Base-by-base conservation (phyloP, 2,113 vertebrate species). In the Platycercus adscitus region DNA sequence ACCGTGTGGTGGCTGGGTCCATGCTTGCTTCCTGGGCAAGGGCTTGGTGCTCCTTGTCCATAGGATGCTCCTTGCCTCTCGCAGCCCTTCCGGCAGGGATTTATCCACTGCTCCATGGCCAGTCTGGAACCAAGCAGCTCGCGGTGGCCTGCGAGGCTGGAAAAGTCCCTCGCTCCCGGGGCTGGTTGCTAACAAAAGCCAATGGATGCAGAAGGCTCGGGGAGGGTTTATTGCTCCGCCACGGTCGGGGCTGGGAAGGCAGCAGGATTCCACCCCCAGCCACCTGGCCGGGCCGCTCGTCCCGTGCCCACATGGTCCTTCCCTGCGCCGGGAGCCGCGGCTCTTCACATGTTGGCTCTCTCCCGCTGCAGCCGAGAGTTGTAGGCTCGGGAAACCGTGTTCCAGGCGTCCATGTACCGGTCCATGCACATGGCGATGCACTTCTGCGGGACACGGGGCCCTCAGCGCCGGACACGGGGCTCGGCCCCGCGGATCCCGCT, bases 391-490 rank as follows among this genome's bases (percentile, higher is more conserved):
- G 99, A 99, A 70, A 99, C 99, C 0, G 98, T 99, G 97, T 99
- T 99, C 99, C 99, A 99, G 79, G 99, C 97, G 33, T 99, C 99
- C 99, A 99, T 99, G 90, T 99, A 99, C 18, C 99, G 98, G 96
- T 99, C 99, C 99, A 99, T 99, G 73, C 99, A 99, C 99, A 99
- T 99, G 86, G 99, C 99, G 72, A 99, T 98, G 95, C 99, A 99
- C 89, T 99, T 99, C 99, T 99, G 96, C 47, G 11, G 77, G 72
- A 55, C 55, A 55, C 10, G 49, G 23, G 55, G 29, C 31, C 5
- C 79, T 93, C 55, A 92, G 92, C 64, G 23, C 41, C 5, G 6
- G 56, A n/a, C 43, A 31, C 29, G 24, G 10, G 18, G 15, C 17
- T 15, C 0, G 2, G 13, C 15, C 6, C 63, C 44, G 23, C 19